Conservation (phyloP, 92 coral and sea anemone genomes). For the Pocillopora grandis region DNA sequence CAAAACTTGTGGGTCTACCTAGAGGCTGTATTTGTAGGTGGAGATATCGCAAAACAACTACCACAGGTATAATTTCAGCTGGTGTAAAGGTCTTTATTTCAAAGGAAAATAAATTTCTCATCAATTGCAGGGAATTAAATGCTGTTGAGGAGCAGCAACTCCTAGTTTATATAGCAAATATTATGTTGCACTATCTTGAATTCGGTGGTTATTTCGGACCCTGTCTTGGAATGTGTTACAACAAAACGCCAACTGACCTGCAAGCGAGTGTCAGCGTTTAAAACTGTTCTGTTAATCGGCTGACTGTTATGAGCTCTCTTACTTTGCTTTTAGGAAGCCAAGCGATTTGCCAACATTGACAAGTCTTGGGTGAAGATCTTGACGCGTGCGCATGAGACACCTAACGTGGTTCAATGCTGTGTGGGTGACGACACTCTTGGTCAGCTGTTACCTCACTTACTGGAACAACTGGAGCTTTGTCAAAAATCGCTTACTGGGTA, state of each 20-base stretch:
- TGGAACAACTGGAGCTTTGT: constrained; percentile 85
- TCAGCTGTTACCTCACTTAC: constrained; percentile 78
- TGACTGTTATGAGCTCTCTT: no score
- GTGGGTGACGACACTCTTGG: constrained; percentile 93
- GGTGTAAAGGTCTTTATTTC: not conserved
- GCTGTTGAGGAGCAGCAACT: no score
- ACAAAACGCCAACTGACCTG: no score
- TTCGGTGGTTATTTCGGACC: no score
- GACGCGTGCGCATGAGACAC: constrained; percentile 92
- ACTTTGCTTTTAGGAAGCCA: constrained; percentile 70
- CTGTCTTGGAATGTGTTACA: no score
- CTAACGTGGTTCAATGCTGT: constrained; percentile 82
- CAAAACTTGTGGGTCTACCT: constrained; percentile 92
- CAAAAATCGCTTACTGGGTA: constrained; percentile 93
- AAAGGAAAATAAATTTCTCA: no score
- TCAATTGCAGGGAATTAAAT: no score
- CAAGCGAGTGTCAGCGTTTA: no score
- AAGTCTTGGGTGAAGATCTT: constrained; percentile 93
- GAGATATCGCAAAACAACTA: constrained; percentile 88
- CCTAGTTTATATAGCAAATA: no score
- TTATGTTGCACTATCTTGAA: no score
- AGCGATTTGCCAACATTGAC: constrained; percentile 86
- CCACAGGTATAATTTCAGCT: constrained; percentile 64
- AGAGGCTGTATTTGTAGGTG: constrained; percentile 95
- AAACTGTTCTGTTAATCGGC: no score